A percentile compares a stretch with the other conserved stretches of the same genome.
These are phyloP conservation scores for Sandelia bainsii DNA, from an alignment of 2,797 vertebrate genomes.

Conservation along the genomic window DNA sequence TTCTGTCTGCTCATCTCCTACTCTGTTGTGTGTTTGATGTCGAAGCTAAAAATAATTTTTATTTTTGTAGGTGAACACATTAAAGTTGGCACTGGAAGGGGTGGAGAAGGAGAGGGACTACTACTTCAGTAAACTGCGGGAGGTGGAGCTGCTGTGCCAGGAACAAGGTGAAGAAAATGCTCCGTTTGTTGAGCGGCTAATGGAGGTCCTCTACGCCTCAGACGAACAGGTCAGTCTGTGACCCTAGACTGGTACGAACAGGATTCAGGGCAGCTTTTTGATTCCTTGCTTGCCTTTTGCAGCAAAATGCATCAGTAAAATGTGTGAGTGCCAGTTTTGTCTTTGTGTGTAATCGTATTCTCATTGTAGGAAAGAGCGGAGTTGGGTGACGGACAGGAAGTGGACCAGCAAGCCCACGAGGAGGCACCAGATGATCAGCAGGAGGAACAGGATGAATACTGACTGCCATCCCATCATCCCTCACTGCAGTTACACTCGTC, in stretches of 20 bases:
- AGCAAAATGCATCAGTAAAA: background rate
- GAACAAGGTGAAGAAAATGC: conserved; percentile 94
- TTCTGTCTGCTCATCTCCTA: background rate
- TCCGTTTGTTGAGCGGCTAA: conserved; percentile 92
- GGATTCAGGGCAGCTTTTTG: background rate
- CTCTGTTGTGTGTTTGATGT: background rate
- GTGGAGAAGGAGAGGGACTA: conserved; percentile 99
- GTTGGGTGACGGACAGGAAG: conserved; percentile 88
- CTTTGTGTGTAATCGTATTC: conserved; percentile 37
- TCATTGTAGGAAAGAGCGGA: conserved; percentile 88
- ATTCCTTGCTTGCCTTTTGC: background rate
- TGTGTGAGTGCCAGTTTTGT: background rate
- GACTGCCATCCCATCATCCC: conserved; percentile 75
- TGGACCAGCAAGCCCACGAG: conserved; percentile 86
- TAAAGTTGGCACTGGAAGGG: conserved; percentile 97
- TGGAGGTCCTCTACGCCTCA: conserved; percentile 96
- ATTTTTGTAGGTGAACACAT: conserved; percentile 89
- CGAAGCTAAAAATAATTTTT: background rate
- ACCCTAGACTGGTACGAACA: conserved; percentile 5
- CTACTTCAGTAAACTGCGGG: conserved; percentile 98
- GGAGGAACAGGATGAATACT: conserved; percentile 99
- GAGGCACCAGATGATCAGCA: conserved; percentile 90
- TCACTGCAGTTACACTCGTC: conserved; percentile 77
- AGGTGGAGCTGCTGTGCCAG: conserved; percentile 98
- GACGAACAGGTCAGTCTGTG: conserved; percentile 91